Conservation (phyloP, 1,140 invertebrate species). For the Calosoma granatense region DNA sequence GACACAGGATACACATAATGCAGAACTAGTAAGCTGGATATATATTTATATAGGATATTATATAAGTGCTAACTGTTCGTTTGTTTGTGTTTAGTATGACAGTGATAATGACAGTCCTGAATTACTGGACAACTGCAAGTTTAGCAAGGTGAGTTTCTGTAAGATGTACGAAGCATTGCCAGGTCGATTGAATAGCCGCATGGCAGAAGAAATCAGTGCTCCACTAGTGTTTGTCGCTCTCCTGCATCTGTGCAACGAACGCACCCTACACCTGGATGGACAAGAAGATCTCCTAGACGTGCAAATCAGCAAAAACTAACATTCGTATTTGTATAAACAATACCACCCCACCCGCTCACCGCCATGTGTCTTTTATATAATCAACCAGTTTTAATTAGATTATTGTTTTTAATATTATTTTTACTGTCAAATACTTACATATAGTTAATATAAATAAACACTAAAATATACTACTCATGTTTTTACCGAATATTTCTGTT, state of each 20-base stretch:
- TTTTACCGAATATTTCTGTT: too few species aligned
- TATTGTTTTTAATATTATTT: too few species aligned
- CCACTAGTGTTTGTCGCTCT: constrained; percentile 66
- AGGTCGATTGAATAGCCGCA: constrained; percentile 44
- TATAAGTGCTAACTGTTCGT: too few species aligned
- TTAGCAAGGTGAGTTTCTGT: constrained; percentile 34
- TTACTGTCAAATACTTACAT: too few species aligned
- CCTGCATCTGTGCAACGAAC: constrained; percentile 72
- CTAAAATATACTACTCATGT: too few species aligned
- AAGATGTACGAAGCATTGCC: constrained; percentile 49
- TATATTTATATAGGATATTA: too few species aligned
- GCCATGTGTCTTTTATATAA: too few species aligned
- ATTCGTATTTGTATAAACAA: too few species aligned
- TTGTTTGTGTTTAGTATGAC: too few species aligned
- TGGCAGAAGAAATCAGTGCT: constrained; percentile 59
- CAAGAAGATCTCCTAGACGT: not conserved
- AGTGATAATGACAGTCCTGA: not conserved
- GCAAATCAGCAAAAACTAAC: not conserved
- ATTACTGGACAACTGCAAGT: not conserved
- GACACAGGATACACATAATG: not conserved
- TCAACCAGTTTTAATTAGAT: too few species aligned
- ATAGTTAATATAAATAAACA: too few species aligned
- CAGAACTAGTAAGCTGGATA: not conserved
- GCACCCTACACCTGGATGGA: constrained; percentile 28
- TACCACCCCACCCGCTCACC: too few species aligned